A percentile compares a stretch with the other conserved stretches of the same genome.
These are phyloP conservation scores for Dynastes grantii DNA, from an alignment of 2,888 invertebrate genomes.

Conservation along the genomic window DNA sequence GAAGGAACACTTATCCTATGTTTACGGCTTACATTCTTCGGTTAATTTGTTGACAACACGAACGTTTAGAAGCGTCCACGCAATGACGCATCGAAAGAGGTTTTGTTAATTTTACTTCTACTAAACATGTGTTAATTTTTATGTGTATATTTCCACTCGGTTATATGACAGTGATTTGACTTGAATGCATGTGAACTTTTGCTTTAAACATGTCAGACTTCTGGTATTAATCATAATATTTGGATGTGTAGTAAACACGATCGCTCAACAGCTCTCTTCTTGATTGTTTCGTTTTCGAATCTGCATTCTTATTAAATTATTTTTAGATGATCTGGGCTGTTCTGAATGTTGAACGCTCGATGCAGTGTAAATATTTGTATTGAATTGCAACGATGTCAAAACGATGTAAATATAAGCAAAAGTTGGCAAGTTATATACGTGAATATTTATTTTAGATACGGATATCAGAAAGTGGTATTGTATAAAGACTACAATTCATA, in stretches of 20 bases:
- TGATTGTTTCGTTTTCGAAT: conserved; percentile 61
- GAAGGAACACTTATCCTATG: not conserved
- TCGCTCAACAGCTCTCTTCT: conserved; percentile 64
- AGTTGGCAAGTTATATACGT: conserved; percentile 26
- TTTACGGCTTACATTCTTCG: conserved; percentile 7
- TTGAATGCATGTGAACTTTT: conserved; percentile 49
- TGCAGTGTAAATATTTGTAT: conserved; percentile 39
- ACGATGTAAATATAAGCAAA: conserved; percentile 33
- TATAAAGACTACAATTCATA: not conserved
- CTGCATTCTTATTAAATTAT: conserved; percentile 61
- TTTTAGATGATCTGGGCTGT: conserved; percentile 52
- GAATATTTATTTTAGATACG: conserved; percentile 18
- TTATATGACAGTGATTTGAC: conserved; percentile 51
- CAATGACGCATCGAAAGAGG: not conserved
- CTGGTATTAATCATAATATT: conserved; percentile 65
- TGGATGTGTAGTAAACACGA: conserved; percentile 63
- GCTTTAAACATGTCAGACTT: conserved; percentile 49
- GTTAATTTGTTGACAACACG: conserved; percentile 17
- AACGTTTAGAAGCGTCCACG: not conserved
- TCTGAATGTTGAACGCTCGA: conserved; percentile 20
- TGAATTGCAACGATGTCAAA: conserved; percentile 38
- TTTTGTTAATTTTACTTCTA: conserved; percentile 12
- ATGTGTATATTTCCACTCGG: conserved; percentile 30
- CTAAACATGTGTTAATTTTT: conserved; percentile 44
- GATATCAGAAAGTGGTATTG: too few species aligned